Conservation (phyloP, 2,888 invertebrate genomes). For the Mesochorus sp. region DNA sequence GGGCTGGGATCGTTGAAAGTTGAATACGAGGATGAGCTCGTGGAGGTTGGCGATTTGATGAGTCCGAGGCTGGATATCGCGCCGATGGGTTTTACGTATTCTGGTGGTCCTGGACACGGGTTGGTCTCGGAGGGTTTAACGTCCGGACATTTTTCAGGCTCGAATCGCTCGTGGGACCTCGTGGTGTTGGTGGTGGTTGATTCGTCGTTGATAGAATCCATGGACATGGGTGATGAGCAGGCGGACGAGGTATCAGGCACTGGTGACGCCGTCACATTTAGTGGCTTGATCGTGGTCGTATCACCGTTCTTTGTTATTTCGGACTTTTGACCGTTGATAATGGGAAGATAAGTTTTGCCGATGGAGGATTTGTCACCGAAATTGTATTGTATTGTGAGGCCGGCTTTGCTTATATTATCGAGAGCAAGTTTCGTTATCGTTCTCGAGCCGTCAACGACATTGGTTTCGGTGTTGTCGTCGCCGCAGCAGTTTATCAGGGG, state of each 20-base stretch:
- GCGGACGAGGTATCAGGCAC: not conserved
- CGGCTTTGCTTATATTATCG: constrained; percentile 87
- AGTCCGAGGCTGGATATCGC: constrained; percentile 76
- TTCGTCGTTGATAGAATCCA: constrained; percentile 44
- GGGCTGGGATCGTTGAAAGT: constrained; percentile 71
- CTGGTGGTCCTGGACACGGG: constrained; percentile 8
- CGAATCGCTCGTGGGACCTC: constrained; percentile 65
- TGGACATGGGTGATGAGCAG: constrained; percentile 21
- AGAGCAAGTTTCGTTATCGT: constrained; percentile 85
- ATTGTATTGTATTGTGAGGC: constrained; percentile 86
- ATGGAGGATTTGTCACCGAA: constrained; percentile 82
- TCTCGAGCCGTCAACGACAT: constrained; percentile 78
- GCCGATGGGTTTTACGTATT: constrained; percentile 71
- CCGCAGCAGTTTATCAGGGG: no score
- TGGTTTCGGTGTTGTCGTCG: constrained; percentile 35
- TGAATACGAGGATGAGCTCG: constrained; percentile 66
- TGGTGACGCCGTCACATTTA: constrained; percentile 27
- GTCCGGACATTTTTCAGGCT: constrained; percentile 52
- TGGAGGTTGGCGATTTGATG: constrained; percentile 71
- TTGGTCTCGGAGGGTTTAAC: constrained; percentile 23
- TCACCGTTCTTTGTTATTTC: constrained; percentile 27
- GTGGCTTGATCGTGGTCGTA: not conserved
- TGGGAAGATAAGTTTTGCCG: constrained; percentile 78
- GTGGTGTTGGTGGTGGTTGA: constrained; percentile 31
- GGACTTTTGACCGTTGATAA: constrained; percentile 68